Evolutionary conservation across 2,797 vertebrate species (phyloP).

Genomic region (Kryptolebias ocellatus): DNA sequence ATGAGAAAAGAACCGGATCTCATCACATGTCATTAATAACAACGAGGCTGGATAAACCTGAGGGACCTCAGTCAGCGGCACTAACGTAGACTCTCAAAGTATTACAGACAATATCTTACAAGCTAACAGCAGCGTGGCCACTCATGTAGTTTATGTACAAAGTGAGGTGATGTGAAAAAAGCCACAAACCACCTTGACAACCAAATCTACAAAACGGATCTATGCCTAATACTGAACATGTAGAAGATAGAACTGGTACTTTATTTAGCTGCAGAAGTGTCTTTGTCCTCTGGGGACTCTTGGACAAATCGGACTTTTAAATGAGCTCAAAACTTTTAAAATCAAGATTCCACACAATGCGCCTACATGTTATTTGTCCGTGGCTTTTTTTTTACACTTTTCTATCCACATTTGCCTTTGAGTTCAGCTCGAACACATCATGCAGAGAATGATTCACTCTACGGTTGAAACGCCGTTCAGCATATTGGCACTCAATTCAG

Average conservation of each 20-base stretch:
- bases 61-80: conserved; percentile 49
- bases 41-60: conserved; percentile 55
- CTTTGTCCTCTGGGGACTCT: conserved; percentile 31
- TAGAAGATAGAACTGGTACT: conserved; percentile 19
- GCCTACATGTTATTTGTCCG: conserved; percentile 4
- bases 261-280: conserved; percentile 19
- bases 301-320: conserved; percentile 18
- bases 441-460: neutral
- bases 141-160: conserved; percentile 62
- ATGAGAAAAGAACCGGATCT: conserved; percentile 39
- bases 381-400: neutral
- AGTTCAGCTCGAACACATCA: conserved; percentile 11
- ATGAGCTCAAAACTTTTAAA: conserved; percentile 2
- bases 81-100: conserved; percentile 69
- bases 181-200: conserved; percentile 60
- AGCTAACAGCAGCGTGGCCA: conserved; percentile 61
- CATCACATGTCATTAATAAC: conserved; percentile 63
- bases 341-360: conserved; percentile 7
- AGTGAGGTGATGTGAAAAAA: conserved; percentile 57
- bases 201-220: conserved; percentile 54
- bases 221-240: conserved; percentile 41
- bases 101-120: conserved; percentile 70
- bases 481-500: conserved; percentile 35
- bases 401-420: conserved; percentile 29
- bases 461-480: conserved; percentile 21